Evolutionary conservation across 1,140 invertebrate genomes (phyloP).

Genomic region (Fopius arisanus): DNA sequence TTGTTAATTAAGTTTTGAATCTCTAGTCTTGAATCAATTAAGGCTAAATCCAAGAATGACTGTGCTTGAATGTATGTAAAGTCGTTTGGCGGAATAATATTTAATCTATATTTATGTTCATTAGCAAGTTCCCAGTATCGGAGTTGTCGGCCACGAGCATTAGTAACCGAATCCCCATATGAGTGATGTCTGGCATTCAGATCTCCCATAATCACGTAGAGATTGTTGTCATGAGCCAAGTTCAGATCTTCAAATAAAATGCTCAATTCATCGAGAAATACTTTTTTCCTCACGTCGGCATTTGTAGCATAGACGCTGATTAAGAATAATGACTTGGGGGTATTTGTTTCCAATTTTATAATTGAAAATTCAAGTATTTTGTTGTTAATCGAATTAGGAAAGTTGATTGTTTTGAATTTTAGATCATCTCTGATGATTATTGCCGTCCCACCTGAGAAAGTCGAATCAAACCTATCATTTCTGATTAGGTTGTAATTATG

Average conservation of each 20-base stretch:
- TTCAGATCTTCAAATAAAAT: background rate
- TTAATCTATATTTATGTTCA: background rate
- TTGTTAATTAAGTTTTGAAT: background rate
- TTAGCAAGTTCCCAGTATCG: background rate
- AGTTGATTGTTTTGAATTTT: background rate
- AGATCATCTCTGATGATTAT: background rate
- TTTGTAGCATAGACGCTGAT: constrained; percentile 16
- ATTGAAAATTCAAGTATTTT: background rate
- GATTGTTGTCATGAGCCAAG: background rate
- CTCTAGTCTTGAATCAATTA: background rate
- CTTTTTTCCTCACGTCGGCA: background rate
- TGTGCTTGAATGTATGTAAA: background rate
- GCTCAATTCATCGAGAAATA: background rate
- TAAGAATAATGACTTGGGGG: background rate
- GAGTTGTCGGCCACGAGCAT: background rate
- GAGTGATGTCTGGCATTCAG: background rate
- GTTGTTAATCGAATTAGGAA: background rate
- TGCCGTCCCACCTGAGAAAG: background rate
- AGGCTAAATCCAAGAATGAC: background rate
- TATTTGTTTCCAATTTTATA: constrained; percentile 3
- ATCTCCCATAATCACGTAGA: constrained; percentile 20
- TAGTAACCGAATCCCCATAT: background rate
- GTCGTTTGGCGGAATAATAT: background rate
- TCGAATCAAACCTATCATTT: background rate
- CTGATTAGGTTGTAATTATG: background rate